Base-by-base conservation (phyloP, 2,113 vertebrate species). In the Engraulis encrasicolus region DNA sequence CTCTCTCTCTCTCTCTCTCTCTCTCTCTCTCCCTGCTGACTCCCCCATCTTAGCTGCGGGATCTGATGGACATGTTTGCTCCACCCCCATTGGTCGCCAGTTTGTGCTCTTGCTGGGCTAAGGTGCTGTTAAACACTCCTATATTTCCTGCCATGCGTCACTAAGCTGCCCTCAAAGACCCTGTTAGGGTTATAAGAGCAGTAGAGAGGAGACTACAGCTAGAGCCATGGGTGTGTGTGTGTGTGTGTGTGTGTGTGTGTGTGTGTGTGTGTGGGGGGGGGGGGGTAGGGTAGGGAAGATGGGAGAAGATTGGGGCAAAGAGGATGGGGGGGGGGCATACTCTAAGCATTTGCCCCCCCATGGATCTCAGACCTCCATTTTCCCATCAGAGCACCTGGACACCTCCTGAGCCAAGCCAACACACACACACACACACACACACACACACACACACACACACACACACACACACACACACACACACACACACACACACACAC, bases 401-500 rank as follows among this genome's bases (percentile, higher is more conserved):
- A 27, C 23, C 27, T 66, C 54, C 58, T 31, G 23, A 31, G 58
- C 27, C n/a, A 31, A 27, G 58, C n/a, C 9, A 45, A 45, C 40
- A 45, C 40, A n/a, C 27, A 27, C 52, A 18, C 18, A 6, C 52
- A 20, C 19, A 58, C 52, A 58, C 52, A 58, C 52, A 58, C 18
- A 58, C 2, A 58, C 54, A 58, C 54, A 58, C 54, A 58, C 20
- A 20, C 50, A 54, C 50, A 54, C 50, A 54, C 19, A 54, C 17
- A 54, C 50, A 20, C 54, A 58, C 20, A 58, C 54, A 58, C 54
- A 58, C 54, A 58, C 54, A 58, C 54, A 58, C 54, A 58, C 54
- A 58, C 54, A 58, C 52, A n/a, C 52, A 58, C 52, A n/a, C 52
- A 58, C 52, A n/a, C 58, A 61, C n/a, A 61, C n/a, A 61, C 58